A percentile compares a stretch with the other conserved stretches of the same genome.
These are phyloP conservation scores for Pecten maximus DNA, from an alignment of 2,888 invertebrate genomes.

Conservation along the genomic window DNA sequence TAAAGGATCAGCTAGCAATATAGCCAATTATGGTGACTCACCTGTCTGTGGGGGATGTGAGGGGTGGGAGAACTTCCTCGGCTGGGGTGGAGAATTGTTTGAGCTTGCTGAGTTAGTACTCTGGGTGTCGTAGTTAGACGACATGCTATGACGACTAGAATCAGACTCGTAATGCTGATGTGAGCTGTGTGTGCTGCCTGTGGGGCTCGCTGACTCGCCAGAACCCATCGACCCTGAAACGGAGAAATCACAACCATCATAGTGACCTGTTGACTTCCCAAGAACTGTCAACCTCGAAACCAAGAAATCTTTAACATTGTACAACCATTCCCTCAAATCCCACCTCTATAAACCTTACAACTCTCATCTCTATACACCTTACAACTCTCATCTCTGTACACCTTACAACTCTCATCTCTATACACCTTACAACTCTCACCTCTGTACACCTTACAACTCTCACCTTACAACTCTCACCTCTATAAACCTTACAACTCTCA, in stretches of 20 bases:
- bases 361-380: too few species aligned
- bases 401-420: too few species aligned
- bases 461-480: too few species aligned
- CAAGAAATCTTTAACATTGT: too few species aligned
- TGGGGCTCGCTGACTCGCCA: constrained; percentile 91
- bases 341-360: too few species aligned
- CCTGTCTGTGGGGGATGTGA: constrained; percentile 64
- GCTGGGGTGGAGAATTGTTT: constrained; percentile 65
- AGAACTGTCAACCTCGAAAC: too few species aligned
- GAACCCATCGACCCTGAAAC: constrained; percentile 84
- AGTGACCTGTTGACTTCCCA: not conserved
- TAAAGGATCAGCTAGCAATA: not conserved
- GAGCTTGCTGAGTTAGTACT: constrained; percentile 80
- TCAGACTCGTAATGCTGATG: constrained; percentile 78
- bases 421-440: too few species aligned
- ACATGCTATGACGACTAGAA: constrained; percentile 79
- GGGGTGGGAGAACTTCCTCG: constrained; percentile 69
- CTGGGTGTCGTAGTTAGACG: constrained; percentile 80
- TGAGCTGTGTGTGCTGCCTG: constrained; percentile 79
- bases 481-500: too few species aligned
- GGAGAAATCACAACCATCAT: not conserved
- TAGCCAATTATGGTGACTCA: constrained; percentile 42
- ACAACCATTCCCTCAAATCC: too few species aligned
- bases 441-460: too few species aligned
- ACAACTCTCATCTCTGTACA: too few species aligned